Percentiles rank a stretch among this genome's conserved stretches.
Conservation (phyloP, 2,797 vertebrate species). For the Rhabdomys pumilio region DNA sequence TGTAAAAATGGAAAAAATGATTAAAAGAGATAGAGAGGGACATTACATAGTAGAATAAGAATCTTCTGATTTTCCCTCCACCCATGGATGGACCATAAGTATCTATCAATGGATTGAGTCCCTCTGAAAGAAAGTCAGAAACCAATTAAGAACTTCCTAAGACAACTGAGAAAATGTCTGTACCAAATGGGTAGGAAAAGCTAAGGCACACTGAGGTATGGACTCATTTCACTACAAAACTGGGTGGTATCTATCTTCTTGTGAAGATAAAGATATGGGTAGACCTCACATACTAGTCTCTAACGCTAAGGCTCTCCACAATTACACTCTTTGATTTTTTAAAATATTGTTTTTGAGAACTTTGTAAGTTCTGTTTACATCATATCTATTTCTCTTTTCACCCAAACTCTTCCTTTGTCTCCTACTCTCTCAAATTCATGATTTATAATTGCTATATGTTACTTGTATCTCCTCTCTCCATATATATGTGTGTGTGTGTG, state of each 20-base stretch:
- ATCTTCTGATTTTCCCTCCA: background rate
- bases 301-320: background rate
- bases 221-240: background rate
- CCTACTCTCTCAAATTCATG: background rate
- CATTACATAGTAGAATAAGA: background rate
- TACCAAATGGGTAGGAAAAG: background rate
- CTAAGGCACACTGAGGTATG: background rate
- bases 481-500: background rate
- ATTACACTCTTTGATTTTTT: background rate
- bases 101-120: background rate
- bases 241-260: background rate
- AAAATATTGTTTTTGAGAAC: background rate
- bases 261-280: background rate
- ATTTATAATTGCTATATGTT: background rate
- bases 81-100: background rate
- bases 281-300: background rate
- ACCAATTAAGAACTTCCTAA: background rate
- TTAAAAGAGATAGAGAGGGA: background rate
- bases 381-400: background rate
- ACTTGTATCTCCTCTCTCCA: background rate
- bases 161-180: background rate
- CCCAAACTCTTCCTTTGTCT: background rate
- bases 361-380: background rate
- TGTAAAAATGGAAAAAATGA: background rate
- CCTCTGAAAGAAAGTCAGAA: background rate